phyloP scores from a whole-genome alignment of 1,140 invertebrate species.

The Heliconius hewitsoni region DNA sequence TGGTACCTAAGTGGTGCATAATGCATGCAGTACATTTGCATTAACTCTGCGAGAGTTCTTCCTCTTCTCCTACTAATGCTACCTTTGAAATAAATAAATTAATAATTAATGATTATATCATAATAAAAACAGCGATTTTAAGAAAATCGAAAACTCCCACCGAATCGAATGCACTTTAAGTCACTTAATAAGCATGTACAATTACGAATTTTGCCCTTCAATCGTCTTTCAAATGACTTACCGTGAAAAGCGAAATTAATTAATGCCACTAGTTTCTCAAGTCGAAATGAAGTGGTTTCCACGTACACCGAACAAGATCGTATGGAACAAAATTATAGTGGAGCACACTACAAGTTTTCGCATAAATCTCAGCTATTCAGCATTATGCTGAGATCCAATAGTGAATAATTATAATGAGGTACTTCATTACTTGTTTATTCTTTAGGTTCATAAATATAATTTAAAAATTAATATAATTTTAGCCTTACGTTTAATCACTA shows the following conservation, averaged over 20 bases:
- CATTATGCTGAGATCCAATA: conserved; percentile 2
- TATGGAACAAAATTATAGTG: neutral
- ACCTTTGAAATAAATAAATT: no score
- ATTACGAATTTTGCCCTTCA: neutral
- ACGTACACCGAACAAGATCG: neutral
- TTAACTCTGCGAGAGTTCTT: no score
- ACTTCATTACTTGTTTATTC: neutral
- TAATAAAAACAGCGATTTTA: no score
- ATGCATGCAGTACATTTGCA: no score
- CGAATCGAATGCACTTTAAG: neutral
- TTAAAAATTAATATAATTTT: no score
- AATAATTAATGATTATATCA: no score
- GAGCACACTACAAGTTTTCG: neutral
- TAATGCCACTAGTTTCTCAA: neutral
- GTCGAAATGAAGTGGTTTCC: conserved; percentile 6
- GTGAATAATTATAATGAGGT: neutral
- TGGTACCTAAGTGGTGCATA: no score
- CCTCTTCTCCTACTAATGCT: no score
- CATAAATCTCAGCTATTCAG: neutral
- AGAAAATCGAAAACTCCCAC: no score
- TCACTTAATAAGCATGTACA: neutral
- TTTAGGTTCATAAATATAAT: neutral
- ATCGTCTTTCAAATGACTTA: conserved; percentile 14
- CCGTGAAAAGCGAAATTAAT: conserved; percentile 13
- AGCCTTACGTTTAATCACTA: no score